Percentiles rank a stretch among this genome's conserved stretches.
Conservation (phyloP, 2,797 vertebrate species). For the Anableps anableps region DNA sequence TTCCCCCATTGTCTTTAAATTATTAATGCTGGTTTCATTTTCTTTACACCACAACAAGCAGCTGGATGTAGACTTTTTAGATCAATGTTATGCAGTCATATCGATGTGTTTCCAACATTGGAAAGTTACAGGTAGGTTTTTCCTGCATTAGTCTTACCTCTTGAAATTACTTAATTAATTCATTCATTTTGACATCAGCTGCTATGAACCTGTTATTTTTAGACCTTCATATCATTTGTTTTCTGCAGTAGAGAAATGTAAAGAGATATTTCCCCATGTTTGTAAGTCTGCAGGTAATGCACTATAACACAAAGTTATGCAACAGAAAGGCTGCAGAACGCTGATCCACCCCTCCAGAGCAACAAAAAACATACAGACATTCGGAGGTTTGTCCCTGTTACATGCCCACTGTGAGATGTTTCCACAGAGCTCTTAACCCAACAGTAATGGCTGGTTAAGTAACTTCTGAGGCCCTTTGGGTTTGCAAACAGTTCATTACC, state of each 20-base stretch:
- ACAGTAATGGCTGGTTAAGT: conserved; percentile 57
- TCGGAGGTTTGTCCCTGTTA: conserved; percentile 15
- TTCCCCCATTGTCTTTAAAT: background rate
- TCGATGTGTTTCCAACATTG: background rate
- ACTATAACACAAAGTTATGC: background rate
- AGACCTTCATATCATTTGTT: background rate
- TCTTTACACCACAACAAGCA: background rate
- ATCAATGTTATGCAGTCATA: conserved; percentile 9
- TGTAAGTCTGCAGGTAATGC: no score
- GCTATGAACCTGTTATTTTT: background rate
- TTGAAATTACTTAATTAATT: background rate
- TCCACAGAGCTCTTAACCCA: conserved; percentile 42
- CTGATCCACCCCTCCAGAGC: background rate
- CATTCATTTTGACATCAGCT: background rate
- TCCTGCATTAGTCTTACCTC: background rate
- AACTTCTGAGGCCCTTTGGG: conserved; percentile 53
- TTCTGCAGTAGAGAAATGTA: background rate
- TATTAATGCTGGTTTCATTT: background rate
- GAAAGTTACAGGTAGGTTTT: background rate
- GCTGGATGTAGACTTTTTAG: background rate
- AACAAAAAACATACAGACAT: background rate
- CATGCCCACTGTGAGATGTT: conserved; percentile 43
- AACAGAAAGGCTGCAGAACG: background rate
- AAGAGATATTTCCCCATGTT: background rate
- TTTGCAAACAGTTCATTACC: conserved; percentile 64